Conservation (phyloP, 2,888 invertebrate species). For the Acronicta aceris region DNA sequence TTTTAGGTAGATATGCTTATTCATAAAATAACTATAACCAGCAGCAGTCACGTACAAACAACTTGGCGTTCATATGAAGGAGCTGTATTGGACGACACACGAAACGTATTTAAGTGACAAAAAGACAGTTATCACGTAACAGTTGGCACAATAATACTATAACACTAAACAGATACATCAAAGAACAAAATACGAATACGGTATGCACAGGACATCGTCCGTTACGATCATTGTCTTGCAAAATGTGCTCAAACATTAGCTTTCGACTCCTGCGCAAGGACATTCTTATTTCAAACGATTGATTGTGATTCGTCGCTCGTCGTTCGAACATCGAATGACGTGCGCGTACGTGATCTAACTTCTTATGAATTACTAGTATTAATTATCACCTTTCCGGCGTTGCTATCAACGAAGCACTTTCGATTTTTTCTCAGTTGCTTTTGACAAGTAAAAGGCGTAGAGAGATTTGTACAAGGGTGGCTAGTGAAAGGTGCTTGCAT, state of each 20-base stretch:
- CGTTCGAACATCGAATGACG: conserved; percentile 54
- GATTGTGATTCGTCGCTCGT: conserved; percentile 68
- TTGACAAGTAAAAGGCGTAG: conserved; percentile 69
- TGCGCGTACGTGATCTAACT: conserved; percentile 57
- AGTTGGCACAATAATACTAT: conserved; percentile 56
- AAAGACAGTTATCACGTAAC: conserved; percentile 55
- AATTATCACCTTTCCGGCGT: conserved; percentile 74
- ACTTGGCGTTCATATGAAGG: background rate
- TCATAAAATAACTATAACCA: conserved; percentile 30
- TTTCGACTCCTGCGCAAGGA: conserved; percentile 78
- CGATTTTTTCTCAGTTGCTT: conserved; percentile 63
- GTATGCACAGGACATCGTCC: conserved; percentile 73
- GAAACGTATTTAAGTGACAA: conserved; percentile 41
- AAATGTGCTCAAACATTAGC: conserved; percentile 69
- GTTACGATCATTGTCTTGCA: conserved; percentile 78
- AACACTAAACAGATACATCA: conserved; percentile 51
- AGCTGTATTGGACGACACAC: conserved; percentile 37
- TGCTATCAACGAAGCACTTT: conserved; percentile 64
- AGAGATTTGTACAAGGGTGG: conserved; percentile 62
- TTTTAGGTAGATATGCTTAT: conserved; percentile 24
- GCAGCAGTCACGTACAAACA: conserved; percentile 1
- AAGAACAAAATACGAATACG: conserved; percentile 54
- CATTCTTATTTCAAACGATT: conserved; percentile 65
- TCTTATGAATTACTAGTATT: conserved; percentile 66
- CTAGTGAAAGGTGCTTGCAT: conserved; percentile 73